phyloP scores from a whole-genome alignment of 2,888 invertebrate genomes.

The Platycheirus rosarum region DNA sequence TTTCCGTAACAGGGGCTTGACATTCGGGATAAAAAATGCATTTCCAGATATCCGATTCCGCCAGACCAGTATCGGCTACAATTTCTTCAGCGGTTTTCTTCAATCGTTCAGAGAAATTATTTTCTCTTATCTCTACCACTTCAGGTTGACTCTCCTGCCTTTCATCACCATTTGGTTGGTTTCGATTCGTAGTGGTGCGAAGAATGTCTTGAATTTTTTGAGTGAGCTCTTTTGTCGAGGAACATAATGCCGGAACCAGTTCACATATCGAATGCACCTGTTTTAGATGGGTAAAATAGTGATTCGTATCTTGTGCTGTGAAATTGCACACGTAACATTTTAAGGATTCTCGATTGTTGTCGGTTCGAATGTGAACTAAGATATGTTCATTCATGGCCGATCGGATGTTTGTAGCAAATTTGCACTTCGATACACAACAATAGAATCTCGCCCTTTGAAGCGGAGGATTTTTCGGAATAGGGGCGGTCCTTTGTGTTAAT shows the following conservation, averaged over 20 bases:
- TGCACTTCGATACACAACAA: constrained; percentile 40
- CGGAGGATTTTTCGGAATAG: background rate
- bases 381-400: constrained; percentile 78
- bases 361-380: constrained; percentile 76
- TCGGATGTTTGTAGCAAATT: constrained; percentile 23
- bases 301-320: constrained; percentile 75
- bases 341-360: constrained; percentile 76
- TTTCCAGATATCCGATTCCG: constrained; percentile 68
- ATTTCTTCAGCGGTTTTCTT: constrained; percentile 72
- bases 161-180: constrained; percentile 7
- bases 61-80: constrained; percentile 75
- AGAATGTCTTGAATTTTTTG: constrained; percentile 77
- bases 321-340: constrained; percentile 77
- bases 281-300: constrained; percentile 76
- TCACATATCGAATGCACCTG: constrained; percentile 12
- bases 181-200: constrained; percentile 23
- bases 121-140: background rate
- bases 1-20: constrained; percentile 72
- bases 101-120: constrained; percentile 45
- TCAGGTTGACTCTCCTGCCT: background rate
- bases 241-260: background rate
- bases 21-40: constrained; percentile 75
- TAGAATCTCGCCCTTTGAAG: background rate
- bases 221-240: constrained; percentile 71
- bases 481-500: constrained; percentile 3